A percentile compares a stretch with the other conserved stretches of the same genome.
Conservation (phyloP, 2,797 vertebrate species). For the Syndactyla subalaris region DNA sequence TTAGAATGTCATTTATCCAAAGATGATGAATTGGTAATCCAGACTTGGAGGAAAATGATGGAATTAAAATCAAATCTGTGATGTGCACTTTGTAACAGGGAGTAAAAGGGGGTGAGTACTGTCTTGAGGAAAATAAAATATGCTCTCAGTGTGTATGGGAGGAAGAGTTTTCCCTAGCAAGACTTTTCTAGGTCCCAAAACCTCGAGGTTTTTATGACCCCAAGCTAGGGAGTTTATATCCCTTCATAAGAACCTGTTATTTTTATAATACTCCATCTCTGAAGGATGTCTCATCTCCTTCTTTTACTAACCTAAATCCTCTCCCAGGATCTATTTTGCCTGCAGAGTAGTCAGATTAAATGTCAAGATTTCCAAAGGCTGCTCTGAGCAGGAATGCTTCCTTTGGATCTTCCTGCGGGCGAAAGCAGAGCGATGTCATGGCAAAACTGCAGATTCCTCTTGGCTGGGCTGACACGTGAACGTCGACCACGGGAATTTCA, state of each 20-base stretch:
- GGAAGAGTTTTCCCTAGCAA: not conserved
- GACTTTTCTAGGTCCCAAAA: not conserved
- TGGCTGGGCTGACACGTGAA: not conserved
- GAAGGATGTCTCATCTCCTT: not conserved
- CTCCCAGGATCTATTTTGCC: not conserved
- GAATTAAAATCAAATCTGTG: not conserved
- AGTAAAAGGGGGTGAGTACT: not conserved
- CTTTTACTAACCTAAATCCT: not conserved
- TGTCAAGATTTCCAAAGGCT: not conserved
- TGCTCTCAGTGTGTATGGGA: not conserved
- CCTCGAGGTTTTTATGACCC: not conserved
- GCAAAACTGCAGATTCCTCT: not conserved
- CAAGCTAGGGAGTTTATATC: not conserved
- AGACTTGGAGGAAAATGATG: not conserved
- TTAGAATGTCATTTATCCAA: not conserved
- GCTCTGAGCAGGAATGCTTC: not conserved
- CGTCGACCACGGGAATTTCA: rapidly evolving
- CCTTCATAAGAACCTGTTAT: not conserved
- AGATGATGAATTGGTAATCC: not conserved
- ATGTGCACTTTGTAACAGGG: not conserved
- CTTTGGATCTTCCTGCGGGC: not conserved
- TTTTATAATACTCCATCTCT: not conserved
- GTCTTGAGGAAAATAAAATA: not conserved
- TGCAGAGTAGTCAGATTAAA: not conserved
- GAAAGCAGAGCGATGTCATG: not conserved